Evolutionary conservation across 2,888 invertebrate species (phyloP), one percentile per base, ranked within the genome.

Genomic region (Phorcus lineatus): DNA sequence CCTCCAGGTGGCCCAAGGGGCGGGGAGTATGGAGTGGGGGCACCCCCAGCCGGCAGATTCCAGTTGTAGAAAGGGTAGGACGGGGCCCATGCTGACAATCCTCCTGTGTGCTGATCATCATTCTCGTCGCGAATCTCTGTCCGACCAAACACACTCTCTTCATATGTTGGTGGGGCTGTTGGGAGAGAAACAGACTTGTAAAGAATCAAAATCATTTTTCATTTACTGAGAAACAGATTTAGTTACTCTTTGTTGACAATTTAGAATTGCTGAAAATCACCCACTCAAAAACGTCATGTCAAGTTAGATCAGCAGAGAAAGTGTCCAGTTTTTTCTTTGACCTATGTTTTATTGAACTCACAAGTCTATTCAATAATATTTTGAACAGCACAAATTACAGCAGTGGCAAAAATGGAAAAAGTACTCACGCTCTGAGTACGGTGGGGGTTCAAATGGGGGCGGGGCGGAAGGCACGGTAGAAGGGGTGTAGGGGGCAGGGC

Each of bases 121-220:
- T 89, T 86, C 55, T 90, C 91, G 76, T 90, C 90, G 28, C 87
- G 80, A 6, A 90, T 88, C 67, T 86, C 85, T 74, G 87, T 86
- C 7, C 86, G 81, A 1, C 90, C 90, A 80, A 88, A 89, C 3
- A 91, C 88, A 85, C 90, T 89, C 77, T 91, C 91, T 55, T 89
- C 88, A 81, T 92, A 92, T 0, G 91, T 88, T 55, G 92, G 92
- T n/a, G 92, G 91, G 4, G 88, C 88, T 88, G 81, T 19, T 82
- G 47, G 57, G 40, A 22, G 22, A n/a, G 28, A 17, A 28, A 66
- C 19, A 6, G 52, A 55, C 1, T 24, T 6, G 47, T 1, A 47
- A 3, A 36, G 36, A 6, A 36, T 36, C n/a, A 7, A 3, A 36
- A 36, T 36, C 36, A 36, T 6, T 36, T 3, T 36, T 7, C 7